A percentile compares a stretch with the other conserved stretches of the same genome.
These are phyloP conservation scores for Meteorus colon DNA, from an alignment of 2,888 invertebrate genomes.

Conservation along the genomic window DNA sequence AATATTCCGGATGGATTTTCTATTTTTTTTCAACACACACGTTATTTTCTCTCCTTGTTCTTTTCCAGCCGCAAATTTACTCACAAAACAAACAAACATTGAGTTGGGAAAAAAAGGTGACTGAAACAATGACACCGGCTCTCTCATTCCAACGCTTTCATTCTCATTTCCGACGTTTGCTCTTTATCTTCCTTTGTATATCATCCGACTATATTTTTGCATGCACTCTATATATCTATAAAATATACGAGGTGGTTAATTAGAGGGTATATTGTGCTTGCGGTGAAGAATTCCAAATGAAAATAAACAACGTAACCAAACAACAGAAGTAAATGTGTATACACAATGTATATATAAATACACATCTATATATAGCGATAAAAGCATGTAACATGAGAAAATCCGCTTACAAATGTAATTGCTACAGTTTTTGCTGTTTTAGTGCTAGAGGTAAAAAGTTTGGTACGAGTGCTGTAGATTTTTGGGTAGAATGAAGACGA, in stretches of 20 bases:
- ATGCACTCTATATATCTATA: neutral
- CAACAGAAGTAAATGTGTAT: neutral
- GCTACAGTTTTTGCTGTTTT: slow-evolving; percentile 32
- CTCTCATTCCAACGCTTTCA: neutral
- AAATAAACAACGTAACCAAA: neutral
- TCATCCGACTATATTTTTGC: neutral
- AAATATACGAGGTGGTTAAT: slow-evolving; percentile 4
- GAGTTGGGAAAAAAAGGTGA: neutral
- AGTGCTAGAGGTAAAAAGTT: slow-evolving; percentile 26
- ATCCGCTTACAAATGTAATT: slow-evolving; percentile 39
- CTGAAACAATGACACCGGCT: neutral
- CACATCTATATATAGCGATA: neutral
- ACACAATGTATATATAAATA: neutral
- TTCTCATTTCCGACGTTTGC: neutral
- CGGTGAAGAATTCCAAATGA: neutral
- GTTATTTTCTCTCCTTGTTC: neutral
- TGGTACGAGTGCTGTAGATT: slow-evolving; percentile 25
- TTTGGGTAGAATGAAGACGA: slow-evolving; percentile 22
- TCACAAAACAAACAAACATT: neutral
- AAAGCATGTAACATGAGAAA: slow-evolving; percentile 23
- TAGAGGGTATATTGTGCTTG: slow-evolving; percentile 8
- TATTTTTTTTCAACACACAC: neutral
- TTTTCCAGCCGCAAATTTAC: neutral
- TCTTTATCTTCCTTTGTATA: slow-evolving; percentile 1
- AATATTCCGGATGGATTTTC: slow-evolving; percentile 28